Percentiles rank a stretch among this genome's conserved stretches.
Evolutionary conservation across 2,797 vertebrate genomes (phyloP).

Genomic region (Sciurus vulgaris): DNA sequence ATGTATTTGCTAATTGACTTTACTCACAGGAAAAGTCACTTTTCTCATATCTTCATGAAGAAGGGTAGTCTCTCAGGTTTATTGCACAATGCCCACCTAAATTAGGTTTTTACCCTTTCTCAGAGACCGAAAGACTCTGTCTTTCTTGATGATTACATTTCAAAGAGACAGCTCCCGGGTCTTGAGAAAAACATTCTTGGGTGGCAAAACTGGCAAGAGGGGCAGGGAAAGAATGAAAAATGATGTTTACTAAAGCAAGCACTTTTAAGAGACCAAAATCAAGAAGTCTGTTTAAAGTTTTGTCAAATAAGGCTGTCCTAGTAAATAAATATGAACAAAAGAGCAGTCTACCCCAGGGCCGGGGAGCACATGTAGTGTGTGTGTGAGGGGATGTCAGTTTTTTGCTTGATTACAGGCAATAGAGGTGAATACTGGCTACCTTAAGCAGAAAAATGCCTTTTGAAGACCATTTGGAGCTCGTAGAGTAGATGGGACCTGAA

Average conservation of each 20-base stretch:
- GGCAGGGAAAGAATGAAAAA: not conserved
- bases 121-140: not conserved
- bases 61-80: not conserved
- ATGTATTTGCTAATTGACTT: not conserved
- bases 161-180: not conserved
- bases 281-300: not conserved
- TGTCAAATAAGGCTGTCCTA: not conserved
- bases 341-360: not conserved
- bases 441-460: not conserved
- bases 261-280: not conserved
- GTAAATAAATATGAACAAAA: constrained; percentile 4
- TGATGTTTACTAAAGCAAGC: not conserved
- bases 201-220: not conserved
- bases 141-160: not conserved
- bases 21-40: not conserved
- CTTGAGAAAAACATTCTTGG: not conserved
- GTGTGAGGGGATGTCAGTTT: too few species aligned
- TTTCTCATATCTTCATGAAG: constrained; percentile 15
- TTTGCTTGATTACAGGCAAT: not conserved
- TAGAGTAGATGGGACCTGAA: not conserved
- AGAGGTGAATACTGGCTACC: not conserved
- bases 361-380: not conserved
- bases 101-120: not conserved
- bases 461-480: not conserved
- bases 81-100: not conserved